Conservation (phyloP, 2,797 vertebrate species). For the Ambastaia sidthimunki region DNA sequence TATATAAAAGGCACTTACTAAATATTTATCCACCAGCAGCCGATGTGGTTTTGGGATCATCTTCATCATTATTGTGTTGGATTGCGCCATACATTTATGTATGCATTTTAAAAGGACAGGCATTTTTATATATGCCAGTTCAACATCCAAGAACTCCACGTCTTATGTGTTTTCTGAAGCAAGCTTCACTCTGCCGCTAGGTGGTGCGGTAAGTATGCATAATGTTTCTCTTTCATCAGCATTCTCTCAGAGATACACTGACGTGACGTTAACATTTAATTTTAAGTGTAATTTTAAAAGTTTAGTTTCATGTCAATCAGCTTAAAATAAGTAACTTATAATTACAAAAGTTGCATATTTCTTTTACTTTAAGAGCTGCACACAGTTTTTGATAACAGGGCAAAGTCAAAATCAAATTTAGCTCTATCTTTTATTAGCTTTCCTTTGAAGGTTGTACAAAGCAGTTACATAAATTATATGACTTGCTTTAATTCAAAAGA, state of each 20-base stretch:
- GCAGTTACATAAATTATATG: neutral
- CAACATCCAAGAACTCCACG: too few species aligned
- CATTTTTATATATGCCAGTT: too few species aligned
- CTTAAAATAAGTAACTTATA: neutral
- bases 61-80: too few species aligned
- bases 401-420: neutral
- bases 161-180: neutral
- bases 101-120: too few species aligned
- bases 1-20: conserved; percentile 18
- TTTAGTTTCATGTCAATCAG: neutral
- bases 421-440: neutral
- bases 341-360: neutral
- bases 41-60: too few species aligned
- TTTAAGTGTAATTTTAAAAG: neutral
- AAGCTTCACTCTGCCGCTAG: conserved; percentile 21
- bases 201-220: conserved; percentile 30
- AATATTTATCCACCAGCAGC: too few species aligned
- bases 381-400: neutral
- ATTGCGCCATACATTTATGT: too few species aligned
- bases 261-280: neutral
- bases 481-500: too few species aligned
- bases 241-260: neutral
- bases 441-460: neutral
- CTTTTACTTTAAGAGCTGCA: neutral
- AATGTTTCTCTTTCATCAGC: neutral